Base-by-base conservation (phyloP, 2,797 vertebrate species). In the Gobionotothen gibberifrons region DNA sequence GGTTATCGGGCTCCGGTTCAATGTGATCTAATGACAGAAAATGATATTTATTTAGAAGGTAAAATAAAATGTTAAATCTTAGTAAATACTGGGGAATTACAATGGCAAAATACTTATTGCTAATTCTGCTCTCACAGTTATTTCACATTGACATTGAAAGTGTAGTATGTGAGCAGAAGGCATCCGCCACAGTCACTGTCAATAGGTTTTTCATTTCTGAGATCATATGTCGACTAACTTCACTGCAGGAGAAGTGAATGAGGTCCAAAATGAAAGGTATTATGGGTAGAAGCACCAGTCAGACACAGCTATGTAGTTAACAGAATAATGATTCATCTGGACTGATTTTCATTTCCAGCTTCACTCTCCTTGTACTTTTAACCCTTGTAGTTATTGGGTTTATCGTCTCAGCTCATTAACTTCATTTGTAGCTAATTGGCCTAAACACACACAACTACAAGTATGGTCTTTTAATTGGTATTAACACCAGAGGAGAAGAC, bases 1-100 rank as follows among this genome's bases (percentile, higher is more conserved):
- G 90, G 46, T 94, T 86, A 0, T 76, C 69, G 0, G 96, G 95
- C 0, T 96, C 95, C 11, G 94, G 80, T 81, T 97, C 97, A 55
- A 97, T 90, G 69, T 93, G 86, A 82, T 90, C 97, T 98, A 61
- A 85, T 67, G 14, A 74, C 21, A 79, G 44, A 22, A 5, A 74
- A 62, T 54, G 19, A 21, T 26, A 48, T n/a, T 36, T 10, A 36
- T 55, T 63, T 52, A 66, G 3, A 74, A 52, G 4, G 53, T 21
- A 49, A 1, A 57, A 59, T 19, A 22, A n/a, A 26, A 1, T 4
- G 0, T 26, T 48, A 19, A 22, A 51, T 13, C 2, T 17, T 39
- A 1, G 1, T 36, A 39, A 40, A 26, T 39, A 15, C 48, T 21
- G 4, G 14, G 9, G 12, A 17, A 21, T 58, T 39, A 21, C 44